These are phyloP conservation scores for Gortyna flavago DNA, from an alignment of 2,888 invertebrate species.

Conservation along the genomic window DNA sequence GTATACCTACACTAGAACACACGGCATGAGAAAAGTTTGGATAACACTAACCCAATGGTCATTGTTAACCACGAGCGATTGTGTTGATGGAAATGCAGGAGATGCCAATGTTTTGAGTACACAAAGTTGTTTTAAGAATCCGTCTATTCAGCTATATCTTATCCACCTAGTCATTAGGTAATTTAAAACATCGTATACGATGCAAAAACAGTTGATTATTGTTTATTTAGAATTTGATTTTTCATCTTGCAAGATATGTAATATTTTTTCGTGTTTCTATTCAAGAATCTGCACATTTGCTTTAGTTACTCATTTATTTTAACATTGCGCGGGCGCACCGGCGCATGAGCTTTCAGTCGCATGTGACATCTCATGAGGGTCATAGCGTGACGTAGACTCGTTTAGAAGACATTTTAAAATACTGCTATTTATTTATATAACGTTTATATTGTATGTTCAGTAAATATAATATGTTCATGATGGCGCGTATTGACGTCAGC, in stretches of 20 bases:
- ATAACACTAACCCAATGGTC: conserved; percentile 35
- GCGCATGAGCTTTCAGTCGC: conserved; percentile 39
- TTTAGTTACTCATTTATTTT: conserved; percentile 41
- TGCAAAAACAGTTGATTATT: conserved; percentile 51
- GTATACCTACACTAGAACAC: background rate
- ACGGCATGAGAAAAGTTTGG: conserved; percentile 31
- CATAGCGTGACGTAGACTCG: conserved; percentile 44
- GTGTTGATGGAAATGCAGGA: conserved; percentile 48
- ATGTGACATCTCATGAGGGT: conserved; percentile 46
- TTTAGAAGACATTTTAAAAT: conserved; percentile 61
- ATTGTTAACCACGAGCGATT: conserved; percentile 40
- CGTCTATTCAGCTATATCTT: conserved; percentile 47
- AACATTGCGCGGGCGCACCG: conserved; percentile 37
- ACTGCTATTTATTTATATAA: conserved; percentile 45
- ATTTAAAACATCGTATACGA: conserved; percentile 55
- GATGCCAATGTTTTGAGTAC: conserved; percentile 52
- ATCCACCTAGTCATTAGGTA: conserved; percentile 47
- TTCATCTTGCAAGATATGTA: conserved; percentile 23
- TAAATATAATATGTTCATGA: conserved; percentile 70
- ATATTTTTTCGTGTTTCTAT: conserved; percentile 29
- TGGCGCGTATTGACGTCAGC: conserved; percentile 74
- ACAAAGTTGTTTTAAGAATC: conserved; percentile 53
- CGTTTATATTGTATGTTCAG: conserved; percentile 54
- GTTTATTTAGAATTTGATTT: conserved; percentile 57
- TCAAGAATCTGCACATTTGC: conserved; percentile 21